Base-by-base conservation (phyloP, 2,888 invertebrate species). In the Erebia palarica region DNA sequence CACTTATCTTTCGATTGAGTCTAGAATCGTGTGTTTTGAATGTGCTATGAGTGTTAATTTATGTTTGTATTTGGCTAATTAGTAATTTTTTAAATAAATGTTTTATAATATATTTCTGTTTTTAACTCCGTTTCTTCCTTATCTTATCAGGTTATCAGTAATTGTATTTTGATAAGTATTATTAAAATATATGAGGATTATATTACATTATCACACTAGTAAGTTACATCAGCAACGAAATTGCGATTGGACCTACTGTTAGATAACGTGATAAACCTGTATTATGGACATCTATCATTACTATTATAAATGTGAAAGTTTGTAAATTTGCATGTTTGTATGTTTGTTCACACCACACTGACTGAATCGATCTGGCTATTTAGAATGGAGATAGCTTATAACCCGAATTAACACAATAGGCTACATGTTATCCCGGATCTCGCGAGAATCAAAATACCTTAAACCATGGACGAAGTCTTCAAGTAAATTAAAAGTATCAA, bases 1-100 rank as follows among this genome's bases (percentile, higher is more conserved):
- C 96, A 96, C 91, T 95, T 95, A 79, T 94, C 93, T 80, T 96
- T 96, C 89, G 95, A 95, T 60, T 55, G 68, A 21, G 7, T 65
- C 44, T 68, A 60, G 53, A n/a, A 53, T 4, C 42, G 49, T 36
- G n/a, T 36, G 51, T 27, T 42, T n/a, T 13, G 21, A 65, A 58
- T 72, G 66, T 21, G 44, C 55, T 27, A 63, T 55, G 49, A 63
- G 36, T 68, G 55, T 65, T 68, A 60, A 36, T 65, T 68, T 64
- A 60, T 21, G 18, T 14, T 65, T 57, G 55, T 65, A 67, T 63
- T 65, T 65, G 18, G 42, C 14, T 36, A 44, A 44, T 42, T 66
- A 58, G 16, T 14, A 13, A 65, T 42, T 64, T 36, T 49, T 16
- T 58, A 44, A 51, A 67, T 59, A 70, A 44, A 18, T 42, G 1